Conservation (phyloP, 2,113 vertebrate species). For the Engystomops pustulosus region DNA sequence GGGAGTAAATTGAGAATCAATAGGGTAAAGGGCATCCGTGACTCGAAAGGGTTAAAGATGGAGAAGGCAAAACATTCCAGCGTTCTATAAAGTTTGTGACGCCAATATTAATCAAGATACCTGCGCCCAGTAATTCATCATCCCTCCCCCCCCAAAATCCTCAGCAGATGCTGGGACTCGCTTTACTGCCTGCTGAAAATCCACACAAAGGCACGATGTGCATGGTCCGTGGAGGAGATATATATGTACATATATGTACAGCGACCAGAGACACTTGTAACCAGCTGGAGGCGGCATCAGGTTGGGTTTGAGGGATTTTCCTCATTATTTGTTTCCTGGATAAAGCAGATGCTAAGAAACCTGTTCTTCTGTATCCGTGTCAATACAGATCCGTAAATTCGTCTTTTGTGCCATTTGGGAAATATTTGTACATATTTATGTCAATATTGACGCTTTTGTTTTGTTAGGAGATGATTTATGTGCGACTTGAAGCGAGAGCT, state of each 20-base stretch:
- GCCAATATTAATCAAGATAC: conserved; percentile 22
- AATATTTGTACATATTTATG: not conserved
- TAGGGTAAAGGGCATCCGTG: conserved; percentile 1
- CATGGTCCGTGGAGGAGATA: too few species aligned
- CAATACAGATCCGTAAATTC: not conserved
- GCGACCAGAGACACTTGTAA: too few species aligned
- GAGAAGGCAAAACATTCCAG: not conserved
- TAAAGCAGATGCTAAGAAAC: not conserved
- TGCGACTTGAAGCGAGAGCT: too few species aligned
- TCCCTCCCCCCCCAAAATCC: not conserved
- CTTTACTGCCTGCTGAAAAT: not conserved
- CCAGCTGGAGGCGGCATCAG: too few species aligned
- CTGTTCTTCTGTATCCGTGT: not conserved
- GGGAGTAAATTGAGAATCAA: conserved; percentile 38
- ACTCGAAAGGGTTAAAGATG: conserved; percentile 46
- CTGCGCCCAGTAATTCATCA: conserved; percentile 24
- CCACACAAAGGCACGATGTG: not conserved
- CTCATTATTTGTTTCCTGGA: not conserved
- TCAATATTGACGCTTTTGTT: too few species aligned
- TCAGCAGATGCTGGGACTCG: not conserved
- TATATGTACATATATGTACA: not conserved
- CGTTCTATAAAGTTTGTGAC: not conserved
- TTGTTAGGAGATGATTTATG: too few species aligned
- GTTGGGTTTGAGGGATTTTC: not conserved
- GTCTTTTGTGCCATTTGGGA: too few species aligned